Base-by-base conservation (phyloP, 1,140 invertebrate species). In the Sycobia sp. region DNA sequence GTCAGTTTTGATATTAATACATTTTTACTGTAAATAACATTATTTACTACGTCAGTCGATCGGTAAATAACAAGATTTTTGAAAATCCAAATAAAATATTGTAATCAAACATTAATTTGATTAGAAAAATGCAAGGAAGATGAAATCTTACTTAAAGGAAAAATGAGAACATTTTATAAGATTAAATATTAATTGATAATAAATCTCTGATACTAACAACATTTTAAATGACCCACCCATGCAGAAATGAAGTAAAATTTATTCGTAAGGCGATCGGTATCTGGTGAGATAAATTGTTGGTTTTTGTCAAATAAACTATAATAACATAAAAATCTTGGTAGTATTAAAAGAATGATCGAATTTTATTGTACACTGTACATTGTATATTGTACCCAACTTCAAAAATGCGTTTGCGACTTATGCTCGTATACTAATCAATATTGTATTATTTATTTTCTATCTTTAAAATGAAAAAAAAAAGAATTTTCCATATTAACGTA, bases 131-230 rank as follows among this genome's bases (percentile, higher is more conserved):
- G 36, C 7, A 38, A n/a, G 22, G 4, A 39, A 50, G 23, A 25
- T 10, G n/a, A 13, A 23, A 54, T 29, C 18, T 41, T 20, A 4
- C 2, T 36, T 36, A 36, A 3, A 14, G 50, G 25, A 20, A 18
- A 32, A 18, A 7, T 56, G 2, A 57, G 18, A 20, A 11, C 22
- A 16, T 46, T 32, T 34, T 34, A n/a, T 44, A 57, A 57, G 7
- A 43, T 29, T 29, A 43, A 18, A 13, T 43, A 55, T 29, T 46
- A 57, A 18, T 9, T 34, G 20, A 32, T 46, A 23, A 22, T 34
- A 22, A 58, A 5, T 25, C 44, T 41, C 51, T 36, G 3, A 58
- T 16, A 32, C 10, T 58, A 57, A 55, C 38, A 29, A 18, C 38
- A 11, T 43, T 34, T 51, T 27, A 56, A 23, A 58, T 38, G 20